Evolutionary conservation across 2,888 invertebrate genomes (phyloP).

Genomic region (Melinopterus prodromus): DNA sequence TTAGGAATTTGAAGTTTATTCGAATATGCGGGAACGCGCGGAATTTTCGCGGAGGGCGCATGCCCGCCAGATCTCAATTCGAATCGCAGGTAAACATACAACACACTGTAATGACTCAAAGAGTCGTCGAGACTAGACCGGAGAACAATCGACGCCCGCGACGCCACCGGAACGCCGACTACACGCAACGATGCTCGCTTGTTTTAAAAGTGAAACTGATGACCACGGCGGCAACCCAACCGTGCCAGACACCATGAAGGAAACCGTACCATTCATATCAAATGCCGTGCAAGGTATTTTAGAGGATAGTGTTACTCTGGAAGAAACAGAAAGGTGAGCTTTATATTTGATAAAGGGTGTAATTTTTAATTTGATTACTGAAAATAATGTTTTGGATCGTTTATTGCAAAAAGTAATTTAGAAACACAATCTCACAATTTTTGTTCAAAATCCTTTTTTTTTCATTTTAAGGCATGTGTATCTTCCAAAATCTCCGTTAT

Average conservation of each 20-base stretch:
- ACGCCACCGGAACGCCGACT: neutral
- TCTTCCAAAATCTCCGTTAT: slow-evolving; percentile 28
- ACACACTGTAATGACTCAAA: slow-evolving; percentile 52
- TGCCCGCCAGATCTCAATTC: slow-evolving; percentile 47
- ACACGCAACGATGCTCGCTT: neutral
- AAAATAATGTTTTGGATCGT: neutral
- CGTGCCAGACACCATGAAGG: neutral
- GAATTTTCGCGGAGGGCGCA: slow-evolving; percentile 49
- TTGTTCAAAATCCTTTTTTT: neutral
- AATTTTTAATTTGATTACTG: slow-evolving; percentile 8
- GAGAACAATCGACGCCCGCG: neutral
- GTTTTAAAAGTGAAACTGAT: neutral
- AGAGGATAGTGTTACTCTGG: slow-evolving; percentile 48
- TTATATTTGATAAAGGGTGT: slow-evolving; percentile 23
- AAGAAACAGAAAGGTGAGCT: slow-evolving; percentile 45
- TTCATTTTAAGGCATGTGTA: slow-evolving; percentile 31
- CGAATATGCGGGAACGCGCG: slow-evolving; percentile 47
- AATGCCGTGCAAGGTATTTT: slow-evolving; percentile 52
- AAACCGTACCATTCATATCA: neutral
- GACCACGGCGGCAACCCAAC: neutral
- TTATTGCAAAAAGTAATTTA: neutral
- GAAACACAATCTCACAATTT: slow-evolving; percentile 14
- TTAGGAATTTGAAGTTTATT: slow-evolving; percentile 52
- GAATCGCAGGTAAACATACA: slow-evolving; percentile 54
- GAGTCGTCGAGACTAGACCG: neutral